A percentile compares a stretch with the other conserved stretches of the same genome.
Evolutionary conservation across 2,888 invertebrate species (phyloP).

Genomic region (Schizaphis graminum): DNA sequence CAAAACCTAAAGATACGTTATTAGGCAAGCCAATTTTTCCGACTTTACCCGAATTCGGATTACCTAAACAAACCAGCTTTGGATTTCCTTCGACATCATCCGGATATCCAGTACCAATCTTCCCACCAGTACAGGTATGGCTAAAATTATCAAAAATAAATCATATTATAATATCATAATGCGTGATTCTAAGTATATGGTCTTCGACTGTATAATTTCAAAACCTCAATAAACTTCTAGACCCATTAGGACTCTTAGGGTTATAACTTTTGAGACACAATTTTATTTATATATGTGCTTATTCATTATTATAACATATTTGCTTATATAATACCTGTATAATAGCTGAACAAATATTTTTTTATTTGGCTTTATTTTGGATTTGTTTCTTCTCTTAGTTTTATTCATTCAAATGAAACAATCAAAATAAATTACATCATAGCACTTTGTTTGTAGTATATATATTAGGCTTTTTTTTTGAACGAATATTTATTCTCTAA

Average conservation of each 20-base stretch:
- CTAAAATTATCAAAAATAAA: not conserved
- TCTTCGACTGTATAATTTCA: not conserved
- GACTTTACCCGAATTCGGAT: not conserved
- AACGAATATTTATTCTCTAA: not conserved
- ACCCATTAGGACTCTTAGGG: not conserved
- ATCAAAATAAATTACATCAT: not conserved
- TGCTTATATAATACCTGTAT: not conserved
- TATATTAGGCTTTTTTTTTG: not conserved
- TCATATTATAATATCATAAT: not conserved
- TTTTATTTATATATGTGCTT: not conserved
- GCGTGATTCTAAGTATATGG: not conserved
- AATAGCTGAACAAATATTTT: not conserved
- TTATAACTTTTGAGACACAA: not conserved
- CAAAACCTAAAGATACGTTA: slow-evolving; percentile 34
- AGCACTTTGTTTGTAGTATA: not conserved
- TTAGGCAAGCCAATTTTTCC: not conserved
- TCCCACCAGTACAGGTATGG: not conserved
- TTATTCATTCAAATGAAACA: not conserved
- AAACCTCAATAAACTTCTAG: not conserved
- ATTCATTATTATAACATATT: not conserved
- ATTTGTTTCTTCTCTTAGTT: not conserved
- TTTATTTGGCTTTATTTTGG: not conserved
- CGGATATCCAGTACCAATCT: not conserved
- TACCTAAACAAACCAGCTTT: not conserved
- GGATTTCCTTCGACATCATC: not conserved